Evolutionary conservation across 2,113 vertebrate species (phyloP), one percentile per base, ranked within the genome.

Genomic region (Electrona antarctica): DNA sequence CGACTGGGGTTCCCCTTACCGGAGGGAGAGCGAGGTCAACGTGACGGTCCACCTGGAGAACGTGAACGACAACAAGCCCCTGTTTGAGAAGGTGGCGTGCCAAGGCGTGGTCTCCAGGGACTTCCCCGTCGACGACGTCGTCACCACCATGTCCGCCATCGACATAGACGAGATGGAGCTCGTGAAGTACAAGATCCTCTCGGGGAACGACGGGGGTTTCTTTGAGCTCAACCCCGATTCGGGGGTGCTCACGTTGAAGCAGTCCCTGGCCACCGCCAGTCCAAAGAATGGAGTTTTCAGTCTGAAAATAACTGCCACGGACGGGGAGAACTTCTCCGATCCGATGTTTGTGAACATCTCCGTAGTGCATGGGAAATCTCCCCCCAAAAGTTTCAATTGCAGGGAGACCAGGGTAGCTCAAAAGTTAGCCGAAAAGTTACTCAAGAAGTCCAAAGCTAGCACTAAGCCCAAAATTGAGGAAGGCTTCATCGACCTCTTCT

Each of bases 1-100:
- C 0, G 98, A 99, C 84, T 99, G 98, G 98, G 98, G 98, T 3
- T 96, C 96, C 0, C 98, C 98, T 0, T 99, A 98, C 72, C 95
- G 98, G 48, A 94, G 97, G 0, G 98, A 99, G 80, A 97, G 94
- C 0, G 97, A 99, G 77, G 96, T 96, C 13, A 98, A 97, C 29
- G 93, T 99, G 55, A 98, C 96, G 1, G 91, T 99, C 75, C 93
- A 95, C 54, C 77, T 99, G 74, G 94, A 95, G 67, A 99, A 99
- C 49, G 90, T 97, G 60, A 99, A 99, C 0, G 98, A 99, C 85
- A 98, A 99, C 89, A 94, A 94, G 64, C 98, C 98, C 0, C 89
- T 98, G 61, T 99, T 99, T 91, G 98, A 99, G 83, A 98, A 96
- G 78, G 92, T 98, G 59, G 96, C 93, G 0, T 99, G 98, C 70